Conservation (phyloP, 64 coral and sea anemone genomes). For the Porites lutea region DNA sequence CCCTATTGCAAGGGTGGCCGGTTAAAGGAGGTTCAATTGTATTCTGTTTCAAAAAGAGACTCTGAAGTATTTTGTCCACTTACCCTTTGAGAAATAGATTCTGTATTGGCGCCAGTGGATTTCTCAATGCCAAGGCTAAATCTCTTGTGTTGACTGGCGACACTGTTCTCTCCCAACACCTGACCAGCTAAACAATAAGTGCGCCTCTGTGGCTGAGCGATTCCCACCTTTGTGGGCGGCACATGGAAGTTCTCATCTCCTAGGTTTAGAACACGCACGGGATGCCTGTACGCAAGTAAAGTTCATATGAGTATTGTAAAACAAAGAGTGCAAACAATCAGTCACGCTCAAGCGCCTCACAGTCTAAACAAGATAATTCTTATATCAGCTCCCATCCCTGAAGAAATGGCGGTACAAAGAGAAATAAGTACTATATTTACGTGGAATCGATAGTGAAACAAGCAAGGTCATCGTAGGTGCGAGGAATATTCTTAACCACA, state of each 20-base stretch:
- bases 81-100: neutral
- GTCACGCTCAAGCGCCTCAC: neutral
- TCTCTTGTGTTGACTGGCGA: slow-evolving; percentile 39
- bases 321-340: neutral
- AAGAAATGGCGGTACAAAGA: no score
- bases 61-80: neutral
- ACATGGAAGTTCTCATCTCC: neutral
- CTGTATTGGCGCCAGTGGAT: neutral
- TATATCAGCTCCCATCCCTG: no score
- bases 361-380: no score
- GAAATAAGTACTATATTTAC: no score
- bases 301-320: neutral
- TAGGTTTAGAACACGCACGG: slow-evolving; percentile 25
- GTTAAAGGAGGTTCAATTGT: no score
- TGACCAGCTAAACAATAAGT: neutral
- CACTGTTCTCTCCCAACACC: slow-evolving; percentile 3
- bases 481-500: no score
- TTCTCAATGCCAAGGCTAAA: slow-evolving; percentile 39
- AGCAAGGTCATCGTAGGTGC: no score
- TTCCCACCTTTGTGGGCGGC: slow-evolving; percentile 44
- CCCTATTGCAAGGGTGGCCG: no score
- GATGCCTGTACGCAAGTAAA: neutral
- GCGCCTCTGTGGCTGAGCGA: slow-evolving; percentile 64
- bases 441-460: no score
- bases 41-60: no score